Evolutionary conservation across 35 echinoderm and acorn worm genomes (phyloP), one percentile per base, ranked within the genome.

Genomic region (Stichopus chloronotus): DNA sequence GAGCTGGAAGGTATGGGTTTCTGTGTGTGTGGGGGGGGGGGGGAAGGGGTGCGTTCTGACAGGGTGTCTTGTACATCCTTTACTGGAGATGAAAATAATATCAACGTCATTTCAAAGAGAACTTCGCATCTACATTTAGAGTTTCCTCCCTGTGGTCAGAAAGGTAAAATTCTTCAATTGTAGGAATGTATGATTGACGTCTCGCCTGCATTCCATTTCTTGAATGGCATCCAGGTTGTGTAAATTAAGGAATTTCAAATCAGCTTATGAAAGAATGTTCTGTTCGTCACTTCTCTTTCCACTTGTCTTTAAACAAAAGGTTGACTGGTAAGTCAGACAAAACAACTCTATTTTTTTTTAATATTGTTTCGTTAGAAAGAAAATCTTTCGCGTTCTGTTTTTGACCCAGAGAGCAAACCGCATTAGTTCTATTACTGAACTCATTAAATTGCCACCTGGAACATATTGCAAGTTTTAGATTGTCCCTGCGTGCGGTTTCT

Each of bases 371-470:
- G 30, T 43, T 43, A 43, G 30, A 43, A 43, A 43, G 30, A 56
- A 53, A 85, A 58, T 57, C 82, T 58, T 85, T 56, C 12, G 17
- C 57, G 82, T 85, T 59, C 58, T 58, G 16, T 4, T 23, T 11
- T 58, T 85, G 82, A 85, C 82, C 82, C 58, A 58, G 82, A 58
- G 82, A 85, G 55, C 82, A 85, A 85, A 85, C 82, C 82, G 82
- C 82, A 85, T 85, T 85, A 85, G 22, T 58, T 56, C 55, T 58
- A 85, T 85, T 85, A 85, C 82, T 58, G 58, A 85, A 85, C 82
- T 85, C 82, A 85, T 85, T 85, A 85, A 85, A 85, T 11, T 53
- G 55, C 55, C 82, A 85, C 82, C 82, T 85, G 82, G 82, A 85
- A 85, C 82, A 85, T 56, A 85, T 85, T 85, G 56, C 16, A 16